phyloP scores from a whole-genome alignment of 2,888 invertebrate genomes.

The Heliconius ethilla region DNA sequence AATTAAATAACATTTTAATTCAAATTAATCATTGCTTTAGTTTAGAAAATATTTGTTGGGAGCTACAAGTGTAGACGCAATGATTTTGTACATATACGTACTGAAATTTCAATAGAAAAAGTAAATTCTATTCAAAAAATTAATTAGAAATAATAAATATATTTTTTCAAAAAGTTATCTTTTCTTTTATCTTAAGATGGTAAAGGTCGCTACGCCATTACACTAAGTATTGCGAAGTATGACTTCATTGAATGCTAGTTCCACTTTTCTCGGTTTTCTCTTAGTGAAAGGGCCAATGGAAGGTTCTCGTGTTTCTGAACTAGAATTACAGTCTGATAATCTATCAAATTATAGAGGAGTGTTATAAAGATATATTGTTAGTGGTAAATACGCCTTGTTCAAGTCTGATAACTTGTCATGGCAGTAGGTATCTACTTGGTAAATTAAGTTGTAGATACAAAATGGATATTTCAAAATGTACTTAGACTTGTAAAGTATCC shows the following conservation, averaged over 20 bases:
- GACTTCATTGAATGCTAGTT: slow-evolving; percentile 44
- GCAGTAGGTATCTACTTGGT: background rate
- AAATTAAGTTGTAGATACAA: background rate
- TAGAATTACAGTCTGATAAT: slow-evolving; percentile 33
- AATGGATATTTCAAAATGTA: background rate
- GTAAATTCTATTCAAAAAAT: background rate
- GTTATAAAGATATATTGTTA: slow-evolving; percentile 22
- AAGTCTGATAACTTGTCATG: slow-evolving; percentile 2
- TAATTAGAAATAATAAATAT: background rate
- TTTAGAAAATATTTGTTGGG: background rate
- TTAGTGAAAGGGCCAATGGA: slow-evolving; percentile 66
- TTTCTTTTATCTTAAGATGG: background rate
- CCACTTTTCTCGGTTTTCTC: slow-evolving; percentile 61
- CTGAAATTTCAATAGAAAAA: background rate
- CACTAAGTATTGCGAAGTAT: slow-evolving; percentile 41
- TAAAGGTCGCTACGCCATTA: slow-evolving; percentile 20
- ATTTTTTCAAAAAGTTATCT: slow-evolving; percentile 11
- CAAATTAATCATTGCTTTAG: background rate
- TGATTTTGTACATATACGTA: no score
- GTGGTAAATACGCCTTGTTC: slow-evolving; percentile 8
- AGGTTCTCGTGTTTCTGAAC: slow-evolving; percentile 48
- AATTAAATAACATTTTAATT: background rate
- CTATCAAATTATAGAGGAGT: slow-evolving; percentile 24
- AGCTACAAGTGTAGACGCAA: no score
- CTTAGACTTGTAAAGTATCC: background rate